phyloP scores from a whole-genome alignment of 2,888 invertebrate genomes.

The Dascillus cervinus region DNA sequence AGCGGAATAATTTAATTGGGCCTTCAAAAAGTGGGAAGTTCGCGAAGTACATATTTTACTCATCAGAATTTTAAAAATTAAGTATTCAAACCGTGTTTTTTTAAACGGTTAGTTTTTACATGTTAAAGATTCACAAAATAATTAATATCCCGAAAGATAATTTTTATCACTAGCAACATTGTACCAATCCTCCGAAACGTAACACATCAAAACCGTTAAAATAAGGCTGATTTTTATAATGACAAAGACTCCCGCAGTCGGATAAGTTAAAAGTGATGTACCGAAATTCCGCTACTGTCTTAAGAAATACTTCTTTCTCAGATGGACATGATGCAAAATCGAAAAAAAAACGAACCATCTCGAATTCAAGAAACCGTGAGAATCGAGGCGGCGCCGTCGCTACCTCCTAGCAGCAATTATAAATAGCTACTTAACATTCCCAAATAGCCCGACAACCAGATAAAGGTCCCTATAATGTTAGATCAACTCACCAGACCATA shows the following conservation, averaged over 20 bases:
- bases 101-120: no score
- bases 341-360: conserved; percentile 12
- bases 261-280: conserved; percentile 40
- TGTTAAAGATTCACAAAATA: no score
- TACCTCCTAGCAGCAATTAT: conserved; percentile 35
- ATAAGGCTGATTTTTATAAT: conserved; percentile 39
- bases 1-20: no score
- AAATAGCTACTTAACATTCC: conserved; percentile 41
- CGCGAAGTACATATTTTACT: no score
- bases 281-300: conserved; percentile 40
- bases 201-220: conserved; percentile 34
- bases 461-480: conserved; percentile 34
- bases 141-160: no score
- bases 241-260: no score
- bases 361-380: conserved; percentile 29
- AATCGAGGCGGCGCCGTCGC: conserved; percentile 29
- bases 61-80: no score
- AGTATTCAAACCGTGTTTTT: no score
- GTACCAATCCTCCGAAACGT: no score
- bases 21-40: no score
- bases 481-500: conserved; percentile 39
- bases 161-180: no score
- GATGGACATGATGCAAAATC: conserved; percentile 18
- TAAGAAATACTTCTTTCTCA: conserved; percentile 30
- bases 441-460: conserved; percentile 34